Evolutionary conservation across 2,888 invertebrate species (phyloP), one percentile per base, ranked within the genome.

Genomic region (Cerastis leucographa): DNA sequence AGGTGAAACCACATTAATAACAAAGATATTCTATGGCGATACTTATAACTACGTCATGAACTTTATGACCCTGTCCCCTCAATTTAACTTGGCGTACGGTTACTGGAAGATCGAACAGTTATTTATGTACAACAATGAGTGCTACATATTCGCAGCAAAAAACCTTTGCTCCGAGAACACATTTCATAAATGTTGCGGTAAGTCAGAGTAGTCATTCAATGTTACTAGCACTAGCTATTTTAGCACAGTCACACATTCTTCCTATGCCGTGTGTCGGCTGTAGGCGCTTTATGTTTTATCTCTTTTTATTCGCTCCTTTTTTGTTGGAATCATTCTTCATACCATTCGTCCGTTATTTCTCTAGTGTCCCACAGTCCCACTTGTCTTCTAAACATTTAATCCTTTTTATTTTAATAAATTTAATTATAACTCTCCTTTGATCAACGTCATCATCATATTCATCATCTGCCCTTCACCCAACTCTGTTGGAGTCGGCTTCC

Each of bases 181-280:
- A 12, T 85, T 95, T 12, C 95, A 96, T 84, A 96, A 94, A 87
- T 96, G 96, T 78, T 96, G 96, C 74, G 76, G 96, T 96, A 85
- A 93, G 95, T 81, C 5, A 35, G 9, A 56, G 5, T 44, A 42
- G 40, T n/a, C 22, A 42, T 49, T n/a, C 1, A 78, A 19, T 59
- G 11, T n/a, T 56, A 46, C 2, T 46, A 59, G 46, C 25, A 46
- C 2, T 46, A 59, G 46, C 25, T 56, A 59, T 46, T 9, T 56
- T 71, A 44, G 8, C 12, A 11, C 51, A 25, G 6, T 14, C 3
- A 40, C 68, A 67, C 29, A 2, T 35, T 35, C 70, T 44, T 35
- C 6, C 14, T 70, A 4, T 40, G n/a, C 14, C n/a, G 7, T 54
- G 29, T 8, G 29, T 22, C n/a, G n/a, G 8, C 51, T 51, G 51